phyloP scores from a whole-genome alignment of 2,113 vertebrate genomes.

The Aplodontia rufa region DNA sequence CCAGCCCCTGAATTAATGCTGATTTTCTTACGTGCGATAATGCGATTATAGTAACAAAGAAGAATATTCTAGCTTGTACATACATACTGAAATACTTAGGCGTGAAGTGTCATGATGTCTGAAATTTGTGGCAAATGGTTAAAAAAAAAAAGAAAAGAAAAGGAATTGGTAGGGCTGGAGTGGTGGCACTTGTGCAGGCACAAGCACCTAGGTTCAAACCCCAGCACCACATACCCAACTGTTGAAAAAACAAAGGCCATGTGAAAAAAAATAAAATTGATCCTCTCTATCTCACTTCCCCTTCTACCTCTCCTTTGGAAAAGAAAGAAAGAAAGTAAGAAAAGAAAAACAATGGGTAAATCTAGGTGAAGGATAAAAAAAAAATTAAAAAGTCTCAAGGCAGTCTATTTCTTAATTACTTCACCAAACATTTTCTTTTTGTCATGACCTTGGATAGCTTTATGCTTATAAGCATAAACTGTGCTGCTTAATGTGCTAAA shows the following conservation, averaged over 20 bases:
- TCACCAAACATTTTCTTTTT: constrained; percentile 47
- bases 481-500: constrained; percentile 41
- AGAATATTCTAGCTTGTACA: not conserved
- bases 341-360: constrained; percentile 29
- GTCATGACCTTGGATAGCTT: constrained; percentile 47
- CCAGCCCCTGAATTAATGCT: no score
- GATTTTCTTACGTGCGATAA: constrained; percentile 31
- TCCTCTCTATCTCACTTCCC: no score
- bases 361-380: not conserved
- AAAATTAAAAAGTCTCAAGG: not conserved
- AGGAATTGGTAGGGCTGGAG: constrained; percentile 10
- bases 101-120: not conserved
- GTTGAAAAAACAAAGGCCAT: no score
- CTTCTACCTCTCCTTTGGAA: no score
- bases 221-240: no score
- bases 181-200: no score
- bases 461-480: constrained; percentile 53
- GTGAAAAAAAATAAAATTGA: no score
- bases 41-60: not conserved
- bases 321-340: no score
- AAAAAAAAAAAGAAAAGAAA: constrained; percentile 12
- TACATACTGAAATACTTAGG: not conserved
- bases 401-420: constrained; percentile 59
- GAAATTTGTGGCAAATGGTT: constrained; percentile 27
- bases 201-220: no score